A percentile compares a stretch with the other conserved stretches of the same genome.
Evolutionary conservation across 2,797 vertebrate species (phyloP).

Genomic region (Dallia pectoralis): DNA sequence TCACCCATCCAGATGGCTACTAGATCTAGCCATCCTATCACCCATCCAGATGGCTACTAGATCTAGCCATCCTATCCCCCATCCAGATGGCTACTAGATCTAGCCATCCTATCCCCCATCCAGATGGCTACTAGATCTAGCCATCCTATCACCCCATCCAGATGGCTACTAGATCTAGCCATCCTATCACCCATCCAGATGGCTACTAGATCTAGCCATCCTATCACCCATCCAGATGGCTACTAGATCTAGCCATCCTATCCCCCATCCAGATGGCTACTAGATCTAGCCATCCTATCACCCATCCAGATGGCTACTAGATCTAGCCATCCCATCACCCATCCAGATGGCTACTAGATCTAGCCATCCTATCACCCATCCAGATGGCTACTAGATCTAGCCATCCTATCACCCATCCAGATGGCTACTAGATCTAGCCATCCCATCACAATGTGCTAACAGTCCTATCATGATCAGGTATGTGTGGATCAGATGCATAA

Average conservation of each 20-base stretch:
- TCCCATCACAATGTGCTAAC: constrained; percentile 10
- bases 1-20: constrained; percentile 23
- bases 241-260: constrained; percentile 20
- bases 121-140: no score
- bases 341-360: no score
- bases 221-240: constrained; percentile 16
- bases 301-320: constrained; percentile 24
- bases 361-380: no score
- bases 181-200: background rate
- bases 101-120: constrained; percentile 8
- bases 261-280: no score
- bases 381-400: constrained; percentile 22
- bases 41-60: no score
- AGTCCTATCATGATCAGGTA: constrained; percentile 14
- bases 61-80: no score
- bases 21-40: constrained; percentile 12
- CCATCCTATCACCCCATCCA: no score
- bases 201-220: no score
- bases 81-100: constrained; percentile 20
- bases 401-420: no score
- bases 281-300: no score
- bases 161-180: constrained; percentile 22
- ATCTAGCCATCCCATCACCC: constrained; percentile 6
- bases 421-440: constrained; percentile 27
- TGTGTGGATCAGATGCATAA: background rate